Evolutionary conservation across 2,113 vertebrate genomes (phyloP), one percentile per base, ranked within the genome.

Genomic region (Chunga burmeisteri): DNA sequence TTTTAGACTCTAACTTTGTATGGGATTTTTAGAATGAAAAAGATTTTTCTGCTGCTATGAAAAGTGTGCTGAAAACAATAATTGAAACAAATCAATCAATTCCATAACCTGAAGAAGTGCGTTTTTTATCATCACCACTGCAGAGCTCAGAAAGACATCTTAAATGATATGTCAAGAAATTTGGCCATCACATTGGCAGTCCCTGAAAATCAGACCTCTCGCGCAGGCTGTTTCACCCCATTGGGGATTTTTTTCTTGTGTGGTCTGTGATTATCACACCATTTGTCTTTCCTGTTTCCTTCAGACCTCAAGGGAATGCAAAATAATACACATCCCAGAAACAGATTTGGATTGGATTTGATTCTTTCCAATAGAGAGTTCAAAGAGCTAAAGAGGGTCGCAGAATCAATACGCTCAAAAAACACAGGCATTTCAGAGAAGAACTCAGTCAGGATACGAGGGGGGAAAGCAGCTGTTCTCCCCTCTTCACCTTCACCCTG

Each of bases 401-500:
- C 55, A 34, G 66, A 93, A 96, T 96, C 90, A 94, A 96, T 95
- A 94, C 50, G 83, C 56, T 83, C 88, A 94, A 97, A 95, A 96
- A 95, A 92, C 75, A 85, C 25, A 46, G 75, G 59, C 82, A 94
- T 97, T 96, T 94, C 92, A 94, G 89, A 83, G 72, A 75, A 90
- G 73, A 90, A 84, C 34, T 88, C 46, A 59, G 79, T 50, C 44
- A 81, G 77, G 82, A 42, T 86, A n/a, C 2, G 1, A 92, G 81
- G 72, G 40, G 30, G 40, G 63, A 93, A 97, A 86, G 63, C 73
- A 95, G 46, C 47, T 96, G 63, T 88, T 96, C 88, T 87, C 61
- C 67, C 83, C 63, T 92, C 77, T 96, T 97, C 92, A 94, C 96
- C 94, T 92, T 96, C 90, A 98, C 86, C 91, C 85, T 96, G 91